Evolutionary conservation across 2,888 invertebrate genomes (phyloP), one percentile per base, ranked within the genome.

Genomic region (Diarsia brunnea): DNA sequence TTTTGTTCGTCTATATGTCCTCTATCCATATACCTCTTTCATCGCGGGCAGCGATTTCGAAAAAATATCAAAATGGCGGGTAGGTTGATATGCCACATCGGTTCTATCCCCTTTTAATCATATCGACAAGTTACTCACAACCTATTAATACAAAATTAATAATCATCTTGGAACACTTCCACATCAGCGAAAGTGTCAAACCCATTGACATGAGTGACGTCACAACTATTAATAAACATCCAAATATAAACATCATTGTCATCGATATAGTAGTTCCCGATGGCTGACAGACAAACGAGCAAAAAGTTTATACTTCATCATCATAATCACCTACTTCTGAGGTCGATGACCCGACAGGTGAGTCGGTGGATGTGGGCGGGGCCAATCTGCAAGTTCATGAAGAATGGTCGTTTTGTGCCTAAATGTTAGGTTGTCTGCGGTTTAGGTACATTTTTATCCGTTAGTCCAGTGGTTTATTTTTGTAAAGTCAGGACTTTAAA

Each of bases 251-350:
- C 47, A 75, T 49, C 38, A 55, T 60, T 66, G 66, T 84, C 69
- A 70, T 67, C 47, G n/a, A 51, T 64, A 55, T 27, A 73, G 45
- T 55, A 72, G 31, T 43, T 61, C 43, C 38, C 27, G n/a, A 27
- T 68, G 74, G 67, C 68, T 78, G 72, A 75, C 63, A 67, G 76
- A 63, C 47, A 63, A 49, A 75, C 61, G 16, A 21, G 73, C 74
- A 70, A 73, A 78, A 74, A 74, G 19, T 70, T 64, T 24, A 86
- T 77, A 69, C 63, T 72, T 83, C 75, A 73, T 83, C 75, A 78
- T 73, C 60, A 19, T 58, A n/a, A 74, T 86, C 84, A 81, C 84
- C 76, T 81, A 84, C 69, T 65, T 86, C 19, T 38, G 55, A 80
- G 78, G 65, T 69, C 47, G 24, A 27, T 81, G 67, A 84, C 64